phyloP scores from a whole-genome alignment of 2,888 invertebrate genomes.

The Gymnoscelis rufifasciata region DNA sequence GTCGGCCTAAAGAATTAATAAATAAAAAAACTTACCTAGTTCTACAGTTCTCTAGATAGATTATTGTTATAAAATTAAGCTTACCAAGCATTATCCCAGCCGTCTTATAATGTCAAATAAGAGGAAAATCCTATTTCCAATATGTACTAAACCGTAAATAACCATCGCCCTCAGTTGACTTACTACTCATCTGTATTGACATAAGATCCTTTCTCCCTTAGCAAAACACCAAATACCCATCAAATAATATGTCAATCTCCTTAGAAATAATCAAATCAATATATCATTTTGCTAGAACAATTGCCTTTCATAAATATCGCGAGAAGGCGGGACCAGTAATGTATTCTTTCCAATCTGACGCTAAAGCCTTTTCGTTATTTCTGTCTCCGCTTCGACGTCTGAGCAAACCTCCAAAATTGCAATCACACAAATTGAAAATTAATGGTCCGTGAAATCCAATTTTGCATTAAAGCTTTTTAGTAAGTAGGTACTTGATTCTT shows the following conservation, averaged over 20 bases:
- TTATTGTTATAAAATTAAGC: no score
- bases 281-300: conserved; percentile 14
- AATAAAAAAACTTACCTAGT: no score
- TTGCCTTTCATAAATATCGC: conserved; percentile 23
- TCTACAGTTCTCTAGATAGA: no score
- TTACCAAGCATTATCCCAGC: not conserved
- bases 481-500: conserved; percentile 50
- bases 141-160: not conserved
- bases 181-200: conserved; percentile 5
- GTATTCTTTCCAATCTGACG: conserved; percentile 62
- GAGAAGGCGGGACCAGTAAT: conserved; percentile 40
- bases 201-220: conserved; percentile 4
- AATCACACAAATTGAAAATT: conserved; percentile 78
- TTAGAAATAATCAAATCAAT: conserved; percentile 17
- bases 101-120: not conserved
- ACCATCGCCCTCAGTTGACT: not conserved
- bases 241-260: conserved; percentile 9
- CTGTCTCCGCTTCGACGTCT: conserved; percentile 63
- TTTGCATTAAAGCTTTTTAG: conserved; percentile 71
- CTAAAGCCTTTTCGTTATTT: conserved; percentile 67
- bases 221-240: conserved; percentile 2
- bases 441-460: conserved; percentile 77
- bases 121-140: not conserved
- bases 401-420: conserved; percentile 76
- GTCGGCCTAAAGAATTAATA: no score